Percentiles rank a stretch among this genome's conserved stretches.
Conservation (phyloP, 2,888 invertebrate genomes). For the Automeris io region DNA sequence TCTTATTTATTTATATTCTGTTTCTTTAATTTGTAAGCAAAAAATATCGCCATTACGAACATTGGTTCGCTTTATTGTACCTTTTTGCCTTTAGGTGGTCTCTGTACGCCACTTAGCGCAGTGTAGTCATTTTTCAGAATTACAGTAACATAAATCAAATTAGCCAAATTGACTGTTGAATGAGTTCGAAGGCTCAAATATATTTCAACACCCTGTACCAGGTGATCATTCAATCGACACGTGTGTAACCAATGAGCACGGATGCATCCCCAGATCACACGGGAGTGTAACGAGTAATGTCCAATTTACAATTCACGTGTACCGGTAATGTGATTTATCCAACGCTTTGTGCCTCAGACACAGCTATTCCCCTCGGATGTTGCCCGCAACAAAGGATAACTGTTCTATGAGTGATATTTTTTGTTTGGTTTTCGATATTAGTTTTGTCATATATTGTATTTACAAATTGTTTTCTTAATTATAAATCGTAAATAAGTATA, state of each 20-base stretch:
- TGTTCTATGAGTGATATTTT: slow-evolving; percentile 43
- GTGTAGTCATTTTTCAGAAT: too few relatives aligned
- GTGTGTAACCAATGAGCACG: slow-evolving; percentile 6
- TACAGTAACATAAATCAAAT: too few relatives aligned
- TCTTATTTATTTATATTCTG: too few relatives aligned
- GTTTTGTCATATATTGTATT: slow-evolving; percentile 7
- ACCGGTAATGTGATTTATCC: slow-evolving; percentile 69
- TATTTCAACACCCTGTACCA: not conserved
- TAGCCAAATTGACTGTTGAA: not conserved
- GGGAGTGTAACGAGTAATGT: slow-evolving; percentile 68
- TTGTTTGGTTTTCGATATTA: slow-evolving; percentile 15
- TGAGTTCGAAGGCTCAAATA: too few relatives aligned
- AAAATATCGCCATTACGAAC: too few relatives aligned
- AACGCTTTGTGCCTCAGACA: slow-evolving; percentile 63
- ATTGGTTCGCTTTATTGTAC: too few relatives aligned
- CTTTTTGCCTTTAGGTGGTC: too few relatives aligned
- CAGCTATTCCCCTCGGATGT: slow-evolving; percentile 49
- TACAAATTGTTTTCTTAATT: slow-evolving; percentile 7
- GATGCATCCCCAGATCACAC: slow-evolving; percentile 14
- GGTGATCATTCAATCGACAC: slow-evolving; percentile 18
- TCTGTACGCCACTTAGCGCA: too few relatives aligned
- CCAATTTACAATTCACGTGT: slow-evolving; percentile 76
- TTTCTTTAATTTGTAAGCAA: too few relatives aligned
- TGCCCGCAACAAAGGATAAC: slow-evolving; percentile 45
- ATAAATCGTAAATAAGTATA: too few relatives aligned